These are phyloP conservation scores for Nannobrachium achirus DNA, from an alignment of 2,113 vertebrate genomes.

Conservation along the genomic window DNA sequence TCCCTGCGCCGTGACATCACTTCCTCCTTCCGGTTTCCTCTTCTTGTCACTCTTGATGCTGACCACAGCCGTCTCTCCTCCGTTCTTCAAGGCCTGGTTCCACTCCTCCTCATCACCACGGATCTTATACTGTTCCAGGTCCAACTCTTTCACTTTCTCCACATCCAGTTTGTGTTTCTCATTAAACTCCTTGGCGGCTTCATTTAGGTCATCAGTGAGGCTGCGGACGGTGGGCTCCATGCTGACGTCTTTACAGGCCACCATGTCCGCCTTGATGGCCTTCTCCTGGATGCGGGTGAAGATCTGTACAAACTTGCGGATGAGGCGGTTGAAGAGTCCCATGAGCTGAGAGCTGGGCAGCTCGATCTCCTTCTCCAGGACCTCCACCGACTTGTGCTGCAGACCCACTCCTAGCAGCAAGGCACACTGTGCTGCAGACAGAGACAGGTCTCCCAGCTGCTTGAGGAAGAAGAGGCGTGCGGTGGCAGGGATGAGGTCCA, in stretches of 20 bases:
- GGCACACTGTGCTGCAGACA: conserved; percentile 92
- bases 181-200: conserved; percentile 93
- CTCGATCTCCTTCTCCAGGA: conserved; percentile 92
- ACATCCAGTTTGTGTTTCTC: conserved; percentile 90
- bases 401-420: conserved; percentile 92
- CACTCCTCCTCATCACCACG: conserved; percentile 92
- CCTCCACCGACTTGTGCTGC: conserved; percentile 93
- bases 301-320: conserved; percentile 93
- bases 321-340: conserved; percentile 95
- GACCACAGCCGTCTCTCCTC: conserved; percentile 85
- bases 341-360: conserved; percentile 92
- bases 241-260: conserved; percentile 84
- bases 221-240: conserved; percentile 92
- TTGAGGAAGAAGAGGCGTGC: conserved; percentile 89
- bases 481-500: conserved; percentile 90
- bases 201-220: conserved; percentile 91
- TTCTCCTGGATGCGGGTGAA: conserved; percentile 90
- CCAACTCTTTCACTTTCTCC: conserved; percentile 89
- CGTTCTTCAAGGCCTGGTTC: conserved; percentile 91
- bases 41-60: conserved; percentile 97
- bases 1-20: conserved; percentile 20
- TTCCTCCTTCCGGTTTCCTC: conserved; percentile 81
- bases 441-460: conserved; percentile 83
- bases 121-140: conserved; percentile 92
- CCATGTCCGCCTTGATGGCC: conserved; percentile 94